Evolutionary conservation across 2,888 invertebrate genomes (phyloP).

Genomic region (Apamea anceps): DNA sequence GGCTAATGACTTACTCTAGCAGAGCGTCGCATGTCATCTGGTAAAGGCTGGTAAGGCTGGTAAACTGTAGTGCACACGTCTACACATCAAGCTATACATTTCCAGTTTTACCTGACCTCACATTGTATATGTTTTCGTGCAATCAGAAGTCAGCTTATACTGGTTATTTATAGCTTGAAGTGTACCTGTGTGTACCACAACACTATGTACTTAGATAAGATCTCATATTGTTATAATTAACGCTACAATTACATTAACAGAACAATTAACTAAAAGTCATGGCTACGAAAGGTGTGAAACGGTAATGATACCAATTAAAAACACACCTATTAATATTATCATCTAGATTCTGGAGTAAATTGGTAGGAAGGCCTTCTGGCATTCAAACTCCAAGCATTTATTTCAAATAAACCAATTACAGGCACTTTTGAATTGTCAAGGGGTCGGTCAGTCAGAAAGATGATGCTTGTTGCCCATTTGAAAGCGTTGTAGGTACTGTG

Average conservation of each 20-base stretch:
- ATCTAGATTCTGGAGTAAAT: conserved; percentile 10
- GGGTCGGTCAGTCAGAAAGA: no score
- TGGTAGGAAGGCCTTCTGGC: neutral
- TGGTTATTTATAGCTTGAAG: neutral
- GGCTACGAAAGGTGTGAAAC: conserved; percentile 5
- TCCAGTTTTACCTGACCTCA: neutral
- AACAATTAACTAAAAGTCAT: conserved; percentile 44
- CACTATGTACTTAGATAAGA: conserved; percentile 2
- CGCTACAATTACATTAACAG: conserved; percentile 13
- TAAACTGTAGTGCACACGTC: neutral
- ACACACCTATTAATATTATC: neutral
- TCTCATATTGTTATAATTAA: conserved; percentile 19
- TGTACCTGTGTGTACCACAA: neutral
- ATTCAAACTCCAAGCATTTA: neutral
- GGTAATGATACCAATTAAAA: conserved; percentile 27
- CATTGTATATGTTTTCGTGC: neutral
- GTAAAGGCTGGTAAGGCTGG: no score
- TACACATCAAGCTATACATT: neutral
- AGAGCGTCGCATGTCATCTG: no score
- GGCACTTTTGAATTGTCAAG: no score
- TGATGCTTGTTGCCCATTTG: no score
- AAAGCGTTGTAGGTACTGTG: no score
- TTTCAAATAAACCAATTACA: neutral
- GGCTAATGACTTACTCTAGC: neutral
- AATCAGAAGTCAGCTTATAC: neutral